A percentile compares a stretch with the other conserved stretches of the same genome.
These are phyloP conservation scores for Gila orcuttii DNA, from an alignment of 2,113 vertebrate genomes.

Conservation along the genomic window DNA sequence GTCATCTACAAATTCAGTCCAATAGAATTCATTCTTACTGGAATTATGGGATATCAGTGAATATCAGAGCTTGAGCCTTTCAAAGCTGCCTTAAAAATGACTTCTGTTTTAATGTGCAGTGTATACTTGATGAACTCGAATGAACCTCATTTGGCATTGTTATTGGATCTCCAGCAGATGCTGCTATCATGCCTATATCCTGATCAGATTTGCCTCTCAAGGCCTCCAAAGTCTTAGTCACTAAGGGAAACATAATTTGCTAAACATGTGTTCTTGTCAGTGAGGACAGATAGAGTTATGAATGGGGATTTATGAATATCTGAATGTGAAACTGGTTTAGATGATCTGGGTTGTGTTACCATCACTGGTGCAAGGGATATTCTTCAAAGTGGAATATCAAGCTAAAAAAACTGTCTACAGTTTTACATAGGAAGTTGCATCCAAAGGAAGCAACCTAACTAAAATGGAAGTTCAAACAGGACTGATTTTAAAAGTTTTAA, in stretches of 20 bases:
- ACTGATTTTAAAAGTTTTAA: background rate
- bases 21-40: background rate
- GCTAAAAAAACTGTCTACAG: background rate
- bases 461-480: background rate
- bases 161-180: constrained; percentile 7
- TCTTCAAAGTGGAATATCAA: background rate
- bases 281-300: constrained; percentile 18
- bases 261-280: constrained; percentile 18
- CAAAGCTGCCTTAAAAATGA: background rate
- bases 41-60: background rate
- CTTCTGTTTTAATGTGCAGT: background rate
- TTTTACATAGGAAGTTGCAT: background rate
- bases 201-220: constrained; percentile 39
- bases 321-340: constrained; percentile 33
- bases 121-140: constrained; percentile 7
- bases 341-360: constrained; percentile 5
- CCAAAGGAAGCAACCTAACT: background rate
- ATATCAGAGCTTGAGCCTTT: background rate
- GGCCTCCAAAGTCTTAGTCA: constrained; percentile 19
- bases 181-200: constrained; percentile 26
- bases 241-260: constrained; percentile 26
- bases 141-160: background rate
- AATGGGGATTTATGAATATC: constrained; percentile 6
- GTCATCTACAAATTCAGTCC: background rate
- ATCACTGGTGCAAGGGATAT: background rate